Base-by-base conservation (phyloP, 2,797 vertebrate species). In the Lepilemur ruficaudatus region DNA sequence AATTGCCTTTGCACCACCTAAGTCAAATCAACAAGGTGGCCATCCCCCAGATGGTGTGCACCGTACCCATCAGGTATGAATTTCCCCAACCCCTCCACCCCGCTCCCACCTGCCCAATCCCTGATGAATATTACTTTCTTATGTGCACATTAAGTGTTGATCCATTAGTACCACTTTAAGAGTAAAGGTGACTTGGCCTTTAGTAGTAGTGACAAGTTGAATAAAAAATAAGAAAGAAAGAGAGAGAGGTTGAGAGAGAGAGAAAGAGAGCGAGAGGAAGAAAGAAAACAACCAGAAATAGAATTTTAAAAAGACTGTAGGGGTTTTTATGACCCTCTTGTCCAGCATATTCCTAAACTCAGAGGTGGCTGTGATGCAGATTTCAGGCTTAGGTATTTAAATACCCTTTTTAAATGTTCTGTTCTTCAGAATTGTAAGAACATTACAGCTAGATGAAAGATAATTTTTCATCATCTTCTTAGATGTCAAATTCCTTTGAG, bases 381-480 rank as follows among this genome's bases (percentile, higher is more conserved):
- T 48, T 83, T 1, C 35, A 83, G 57, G 18, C 32, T 57, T 23
- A 52, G 7, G 0, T 28, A 65, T 65, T 95, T 95, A 87, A 94
- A 91, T 46, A 83, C 13, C 69, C 11, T 63, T 93, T 86, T 83
- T 50, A 48, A 90, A 89, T 48, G 17, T 38, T 76, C 2, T 3
- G 41, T 83, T 89, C 52, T 94, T 96, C 55, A 43, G 55, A 97
- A 73, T 65, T 76, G 4, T 93, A 67, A 93, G 93, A 89, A 93
- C 48, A 84, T 91, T 93, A 72, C 23, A 89, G 46, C 57, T 70
- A 73, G 65, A 93, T 69, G 80, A 84, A 91, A 91, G 79, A 96
- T 91, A 94, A 96, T 96, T 97, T 97, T 91, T 95, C 91, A 93
- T 96, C 92, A 94, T 94, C 86, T 72, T 93, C 78, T 93, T 93